Percentiles rank a stretch among this genome's conserved stretches.
Evolutionary conservation across 2,113 vertebrate species (phyloP).

Genomic region (Anhinga anhinga): DNA sequence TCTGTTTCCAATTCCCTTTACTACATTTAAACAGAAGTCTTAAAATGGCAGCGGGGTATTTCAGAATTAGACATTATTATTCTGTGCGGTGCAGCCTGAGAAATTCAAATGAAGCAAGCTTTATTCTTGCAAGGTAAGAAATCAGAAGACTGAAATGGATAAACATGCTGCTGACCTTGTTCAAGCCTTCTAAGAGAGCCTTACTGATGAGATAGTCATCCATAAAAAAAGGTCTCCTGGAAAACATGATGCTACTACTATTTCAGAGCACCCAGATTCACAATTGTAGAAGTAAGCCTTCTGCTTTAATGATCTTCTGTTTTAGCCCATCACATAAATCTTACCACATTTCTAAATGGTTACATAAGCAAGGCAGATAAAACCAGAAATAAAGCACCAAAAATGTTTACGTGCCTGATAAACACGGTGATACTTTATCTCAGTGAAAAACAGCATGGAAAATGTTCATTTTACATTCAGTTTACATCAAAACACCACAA

Average conservation of each 20-base stretch:
- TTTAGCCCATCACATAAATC: slow-evolving; percentile 1
- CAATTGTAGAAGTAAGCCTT: slow-evolving; percentile 26
- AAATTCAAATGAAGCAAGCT: background rate
- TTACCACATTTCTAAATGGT: background rate
- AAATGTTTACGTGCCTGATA: background rate
- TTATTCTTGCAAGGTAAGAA: slow-evolving; percentile 39
- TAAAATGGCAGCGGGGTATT: background rate
- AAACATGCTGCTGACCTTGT: slow-evolving; percentile 58
- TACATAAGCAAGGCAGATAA: background rate
- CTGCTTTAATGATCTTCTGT: slow-evolving; percentile 20
- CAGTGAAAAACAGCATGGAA: background rate
- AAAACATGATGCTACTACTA: slow-evolving; percentile 68
- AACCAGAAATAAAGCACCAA: slow-evolving; percentile 2
- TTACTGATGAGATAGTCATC: slow-evolving; percentile 61
- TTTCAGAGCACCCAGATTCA: slow-evolving; percentile 53
- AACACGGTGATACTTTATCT: background rate
- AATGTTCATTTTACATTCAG: background rate
- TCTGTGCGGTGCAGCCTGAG: background rate
- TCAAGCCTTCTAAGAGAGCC: slow-evolving; percentile 53
- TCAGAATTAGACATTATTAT: background rate
- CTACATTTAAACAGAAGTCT: background rate
- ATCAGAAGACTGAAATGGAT: slow-evolving; percentile 35
- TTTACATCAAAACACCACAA: background rate
- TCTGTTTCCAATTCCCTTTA: background rate
- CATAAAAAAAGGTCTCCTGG: slow-evolving; percentile 61